Evolutionary conservation across 1,140 invertebrate genomes (phyloP).

Genomic region (Acromyrmex heyeri): DNA sequence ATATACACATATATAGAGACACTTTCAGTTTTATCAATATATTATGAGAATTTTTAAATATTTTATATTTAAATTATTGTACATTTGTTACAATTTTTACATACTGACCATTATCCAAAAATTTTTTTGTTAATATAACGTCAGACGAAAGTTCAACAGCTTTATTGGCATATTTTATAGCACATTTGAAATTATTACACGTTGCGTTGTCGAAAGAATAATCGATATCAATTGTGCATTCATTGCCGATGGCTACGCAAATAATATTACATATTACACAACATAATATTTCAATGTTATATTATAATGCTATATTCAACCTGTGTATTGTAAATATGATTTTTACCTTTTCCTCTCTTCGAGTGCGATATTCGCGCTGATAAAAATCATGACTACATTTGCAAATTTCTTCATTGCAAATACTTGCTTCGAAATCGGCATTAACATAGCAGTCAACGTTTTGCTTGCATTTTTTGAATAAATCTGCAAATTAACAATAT

Average conservation of each 20-base stretch:
- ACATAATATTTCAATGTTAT: neutral
- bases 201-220: constrained; percentile 68
- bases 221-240: constrained; percentile 75
- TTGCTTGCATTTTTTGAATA: constrained; percentile 56
- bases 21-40: too few species aligned
- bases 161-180: neutral
- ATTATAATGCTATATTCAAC: neutral
- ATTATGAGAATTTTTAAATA: neutral
- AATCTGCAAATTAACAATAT: constrained; percentile 16
- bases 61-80: neutral
- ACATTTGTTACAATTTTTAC: neutral
- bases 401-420: constrained; percentile 69
- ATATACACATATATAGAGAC: neutral
- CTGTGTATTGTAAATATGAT: constrained; percentile 9
- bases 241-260: constrained; percentile 68
- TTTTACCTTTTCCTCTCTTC: constrained; percentile 72
- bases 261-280: constrained; percentile 10
- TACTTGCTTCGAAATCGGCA: constrained; percentile 69
- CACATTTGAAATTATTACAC: constrained; percentile 5
- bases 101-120: neutral
- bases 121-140: neutral
- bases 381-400: constrained; percentile 78
- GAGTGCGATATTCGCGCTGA: constrained; percentile 78
- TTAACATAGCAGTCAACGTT: constrained; percentile 76
- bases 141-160: neutral